Conservation (phyloP, 2,888 invertebrate species). For the Bugula neritina region DNA sequence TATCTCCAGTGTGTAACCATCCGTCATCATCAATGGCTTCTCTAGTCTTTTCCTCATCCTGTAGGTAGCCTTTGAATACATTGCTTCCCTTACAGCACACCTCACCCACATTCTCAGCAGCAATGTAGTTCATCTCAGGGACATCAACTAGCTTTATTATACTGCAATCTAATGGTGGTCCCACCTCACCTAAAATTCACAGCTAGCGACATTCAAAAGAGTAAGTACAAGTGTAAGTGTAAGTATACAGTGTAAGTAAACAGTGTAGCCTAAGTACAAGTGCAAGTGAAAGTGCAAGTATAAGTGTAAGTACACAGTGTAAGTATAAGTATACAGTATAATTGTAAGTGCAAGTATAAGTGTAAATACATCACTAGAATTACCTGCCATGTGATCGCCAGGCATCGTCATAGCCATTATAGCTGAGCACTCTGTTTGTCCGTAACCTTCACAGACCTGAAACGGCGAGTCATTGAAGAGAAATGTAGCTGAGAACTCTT, state of each 20-base stretch:
- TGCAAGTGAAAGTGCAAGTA: too few species aligned
- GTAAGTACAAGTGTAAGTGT: too few species aligned
- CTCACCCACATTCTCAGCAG: constrained; percentile 45
- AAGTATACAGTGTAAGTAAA: too few species aligned
- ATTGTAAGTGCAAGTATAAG: too few species aligned
- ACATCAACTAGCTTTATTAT: constrained; percentile 92
- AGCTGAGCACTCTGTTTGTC: constrained; percentile 48
- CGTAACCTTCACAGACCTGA: constrained; percentile 37
- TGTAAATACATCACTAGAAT: too few species aligned
- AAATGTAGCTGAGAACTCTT: too few species aligned
- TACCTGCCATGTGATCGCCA: constrained; percentile 28
- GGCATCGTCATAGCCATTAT: constrained; percentile 31
- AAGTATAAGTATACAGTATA: too few species aligned
- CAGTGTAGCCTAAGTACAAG: too few species aligned
- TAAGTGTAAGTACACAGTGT: too few species aligned
- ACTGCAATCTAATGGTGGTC: constrained; percentile 90
- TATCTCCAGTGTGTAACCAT: constrained; percentile 82
- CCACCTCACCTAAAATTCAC: constrained; percentile 66
- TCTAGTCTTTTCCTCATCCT: constrained; percentile 82
- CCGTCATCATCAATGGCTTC: constrained; percentile 65
- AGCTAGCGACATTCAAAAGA: not conserved
- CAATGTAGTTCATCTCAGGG: constrained; percentile 80
- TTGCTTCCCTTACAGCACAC: constrained; percentile 88
- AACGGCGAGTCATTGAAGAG: too few species aligned
- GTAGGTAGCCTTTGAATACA: constrained; percentile 89